These are phyloP conservation scores for Habropoda laboriosa DNA, from an alignment of 1,140 invertebrate species.

Conservation along the genomic window DNA sequence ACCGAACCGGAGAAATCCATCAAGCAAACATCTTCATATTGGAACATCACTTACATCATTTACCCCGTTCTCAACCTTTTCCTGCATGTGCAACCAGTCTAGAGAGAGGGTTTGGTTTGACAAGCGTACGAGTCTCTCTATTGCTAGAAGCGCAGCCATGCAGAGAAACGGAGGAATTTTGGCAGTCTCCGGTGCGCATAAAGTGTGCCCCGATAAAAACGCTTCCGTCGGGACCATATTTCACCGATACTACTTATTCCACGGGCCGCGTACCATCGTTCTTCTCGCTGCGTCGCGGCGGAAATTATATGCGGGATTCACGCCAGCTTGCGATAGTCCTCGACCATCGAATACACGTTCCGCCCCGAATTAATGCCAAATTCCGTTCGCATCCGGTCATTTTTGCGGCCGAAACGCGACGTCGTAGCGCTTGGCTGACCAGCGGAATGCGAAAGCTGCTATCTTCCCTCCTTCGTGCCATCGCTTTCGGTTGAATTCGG, in stretches of 20 bases:
- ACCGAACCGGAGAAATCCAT: not conserved
- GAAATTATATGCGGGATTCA: constrained; percentile 68
- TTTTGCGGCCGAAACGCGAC: not conserved
- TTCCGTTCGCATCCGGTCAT: constrained; percentile 40
- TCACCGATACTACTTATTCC: constrained; percentile 65
- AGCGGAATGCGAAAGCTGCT: not conserved
- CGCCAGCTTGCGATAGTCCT: constrained; percentile 44
- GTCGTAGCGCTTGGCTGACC: too few relatives aligned
- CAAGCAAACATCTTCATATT: not conserved
- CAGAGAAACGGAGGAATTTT: constrained; percentile 59
- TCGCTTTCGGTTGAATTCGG: too few relatives aligned
- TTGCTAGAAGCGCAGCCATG: constrained; percentile 46
- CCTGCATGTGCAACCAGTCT: not conserved
- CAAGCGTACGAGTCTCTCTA: not conserved
- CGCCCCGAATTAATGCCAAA: constrained; percentile 62
- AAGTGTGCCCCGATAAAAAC: constrained; percentile 62
- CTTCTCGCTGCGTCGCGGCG: constrained; percentile 51
- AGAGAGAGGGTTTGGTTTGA: not conserved
- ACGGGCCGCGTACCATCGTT: constrained; percentile 60
- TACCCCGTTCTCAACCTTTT: too few relatives aligned
- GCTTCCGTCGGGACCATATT: constrained; percentile 64
- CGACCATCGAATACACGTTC: constrained; percentile 42
- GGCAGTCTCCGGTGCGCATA: constrained; percentile 61
- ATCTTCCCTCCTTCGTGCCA: too few relatives aligned
- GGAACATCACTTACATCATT: too few relatives aligned